Evolutionary conservation across 64 coral and sea anemone genomes (phyloP), one percentile per base, ranked within the genome.

Genomic region (Orbicella faveolata): DNA sequence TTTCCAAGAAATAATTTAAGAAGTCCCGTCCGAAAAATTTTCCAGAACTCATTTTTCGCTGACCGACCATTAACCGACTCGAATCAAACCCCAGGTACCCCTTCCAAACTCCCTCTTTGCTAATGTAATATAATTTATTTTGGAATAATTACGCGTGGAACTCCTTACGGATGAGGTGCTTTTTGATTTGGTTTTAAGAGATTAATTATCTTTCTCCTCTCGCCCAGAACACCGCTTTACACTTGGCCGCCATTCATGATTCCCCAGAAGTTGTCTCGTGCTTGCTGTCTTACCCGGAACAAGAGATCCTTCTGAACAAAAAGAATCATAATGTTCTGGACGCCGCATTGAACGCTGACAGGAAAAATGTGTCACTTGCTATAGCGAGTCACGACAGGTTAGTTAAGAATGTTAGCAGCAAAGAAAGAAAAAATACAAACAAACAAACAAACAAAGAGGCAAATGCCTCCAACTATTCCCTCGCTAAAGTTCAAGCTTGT

Each of bases 381-480:
- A 87, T 93, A 36, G 91, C 83, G 12, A 86, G 87, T 52, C 83
- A 93, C 77, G 83, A 93, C 10, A 93, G 91, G 91, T 93, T 15
- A 59, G 55, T 59, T 59, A 59, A 59, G 1, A 16, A 59, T 15
- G 55, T 15, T 59, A 14, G 9, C 44, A 16, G 55, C 11, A 59
- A 15, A 15, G 11, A 59, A 66, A 44, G 19, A 65, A 36, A 12
- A 3, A 3, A 74, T 30, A 30, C 30, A 30, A 30, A 30, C 30
- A 30, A 30, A 30, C 30, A 30, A 30, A 30, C 30, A 81, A 13
- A 51, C 36, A 79, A 79, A 59, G 55, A 16, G 0, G 12, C 10
- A 14, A 59, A 12, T 14, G 1, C 1, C 12, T 59, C 15, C 15
- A 0, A 59, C 0, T 16, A 14, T 12, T 59, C 2, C 55, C 1